A percentile compares a stretch with the other conserved stretches of the same genome.
Evolutionary conservation across 2,797 vertebrate species (phyloP).

Genomic region (Setipinna tenuifilis): DNA sequence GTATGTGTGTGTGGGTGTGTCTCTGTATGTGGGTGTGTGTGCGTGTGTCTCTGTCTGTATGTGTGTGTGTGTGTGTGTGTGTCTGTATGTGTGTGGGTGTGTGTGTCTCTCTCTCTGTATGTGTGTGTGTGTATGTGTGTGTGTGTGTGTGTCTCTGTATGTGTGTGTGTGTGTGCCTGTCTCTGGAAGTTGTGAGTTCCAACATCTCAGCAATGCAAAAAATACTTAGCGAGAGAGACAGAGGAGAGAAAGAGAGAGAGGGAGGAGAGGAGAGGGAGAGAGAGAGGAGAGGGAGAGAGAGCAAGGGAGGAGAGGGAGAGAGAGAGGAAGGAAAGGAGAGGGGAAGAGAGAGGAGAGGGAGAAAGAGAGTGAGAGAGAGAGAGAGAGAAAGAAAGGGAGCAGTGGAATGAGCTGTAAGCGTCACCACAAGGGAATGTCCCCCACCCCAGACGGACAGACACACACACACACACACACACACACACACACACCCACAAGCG

Average conservation of each 20-base stretch:
- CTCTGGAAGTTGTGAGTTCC: too few species aligned
- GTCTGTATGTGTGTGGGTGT: too few species aligned
- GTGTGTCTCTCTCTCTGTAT: too few species aligned
- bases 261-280: neutral
- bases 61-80: neutral
- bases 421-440: constrained; percentile 56
- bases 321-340: too few species aligned
- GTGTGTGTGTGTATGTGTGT: neutral
- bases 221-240: neutral
- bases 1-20: neutral
- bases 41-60: neutral
- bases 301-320: too few species aligned
- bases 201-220: neutral
- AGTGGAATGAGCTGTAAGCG: constrained; percentile 26
- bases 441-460: constrained; percentile 8
- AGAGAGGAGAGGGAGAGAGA: neutral
- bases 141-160: too few species aligned
- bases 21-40: neutral
- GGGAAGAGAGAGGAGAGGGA: too few species aligned
- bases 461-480: neutral
- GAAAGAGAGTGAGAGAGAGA: too few species aligned
- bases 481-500: too few species aligned
- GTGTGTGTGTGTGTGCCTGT: too few species aligned
- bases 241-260: neutral
- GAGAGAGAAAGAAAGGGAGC: neutral